These are phyloP conservation scores for Catostylus mosaicus DNA, from an alignment of 30 jellyfish, hydroid and myxozoan genomes.

Conservation along the genomic window DNA sequence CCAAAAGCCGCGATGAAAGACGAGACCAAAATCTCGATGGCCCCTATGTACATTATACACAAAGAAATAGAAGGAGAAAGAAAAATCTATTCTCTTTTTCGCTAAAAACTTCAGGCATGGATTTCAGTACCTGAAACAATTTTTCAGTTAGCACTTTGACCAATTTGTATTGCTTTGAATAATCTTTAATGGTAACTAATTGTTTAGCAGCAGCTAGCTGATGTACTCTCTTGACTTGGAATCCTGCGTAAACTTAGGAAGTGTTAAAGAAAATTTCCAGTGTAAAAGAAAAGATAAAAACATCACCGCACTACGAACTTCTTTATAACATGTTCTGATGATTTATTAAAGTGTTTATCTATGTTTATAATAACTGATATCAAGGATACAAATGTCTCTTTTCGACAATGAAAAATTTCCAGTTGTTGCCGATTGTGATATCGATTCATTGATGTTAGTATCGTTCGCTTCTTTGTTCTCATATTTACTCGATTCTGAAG, in stretches of 20 bases:
- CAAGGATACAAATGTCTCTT: slow-evolving; percentile 47
- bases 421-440: background rate
- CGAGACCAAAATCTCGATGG: too few relatives aligned
- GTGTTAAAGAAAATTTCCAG: background rate
- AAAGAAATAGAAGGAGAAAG: slow-evolving; percentile 1
- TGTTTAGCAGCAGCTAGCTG: slow-evolving; percentile 86
- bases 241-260: slow-evolving; percentile 78
- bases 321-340: too few relatives aligned
- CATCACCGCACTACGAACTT: background rate
- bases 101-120: background rate
- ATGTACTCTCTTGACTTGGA: slow-evolving; percentile 82
- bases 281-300: background rate
- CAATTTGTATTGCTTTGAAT: slow-evolving; percentile 74
- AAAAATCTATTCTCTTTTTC: background rate
- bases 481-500: too few relatives aligned
- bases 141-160: slow-evolving; percentile 73
- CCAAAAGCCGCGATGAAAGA: background rate
- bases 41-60: too few relatives aligned
- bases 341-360: too few relatives aligned
- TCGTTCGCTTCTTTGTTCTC: too few relatives aligned
- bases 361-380: too few relatives aligned
- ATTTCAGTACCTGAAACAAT: slow-evolving; percentile 89
- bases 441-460: background rate
- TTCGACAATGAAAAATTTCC: slow-evolving; percentile 21
- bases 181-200: slow-evolving; percentile 62